These are phyloP conservation scores for Menidia menidia DNA, from an alignment of 2,797 vertebrate genomes.

Conservation along the genomic window DNA sequence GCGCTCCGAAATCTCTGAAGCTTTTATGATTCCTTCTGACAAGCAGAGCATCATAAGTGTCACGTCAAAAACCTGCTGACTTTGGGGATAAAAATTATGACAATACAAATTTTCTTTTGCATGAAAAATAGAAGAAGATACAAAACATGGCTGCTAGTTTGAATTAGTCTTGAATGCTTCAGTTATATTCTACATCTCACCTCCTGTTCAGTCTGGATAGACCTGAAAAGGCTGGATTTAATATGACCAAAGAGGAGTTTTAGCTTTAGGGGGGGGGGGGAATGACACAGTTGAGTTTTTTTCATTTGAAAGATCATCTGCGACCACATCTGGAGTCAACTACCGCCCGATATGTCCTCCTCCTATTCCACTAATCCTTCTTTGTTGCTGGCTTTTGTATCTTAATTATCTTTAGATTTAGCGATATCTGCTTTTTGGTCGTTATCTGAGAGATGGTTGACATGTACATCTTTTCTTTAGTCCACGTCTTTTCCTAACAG, in stretches of 20 bases:
- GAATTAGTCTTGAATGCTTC: background rate
- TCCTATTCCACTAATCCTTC: constrained; percentile 18
- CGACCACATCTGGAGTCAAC: constrained; percentile 17
- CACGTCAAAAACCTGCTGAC: background rate
- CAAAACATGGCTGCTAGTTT: background rate
- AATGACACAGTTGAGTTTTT: constrained; percentile 22
- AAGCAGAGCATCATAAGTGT: constrained; percentile 2
- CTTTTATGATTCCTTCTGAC: constrained; percentile 8
- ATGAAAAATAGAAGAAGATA: background rate
- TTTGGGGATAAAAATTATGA: background rate
- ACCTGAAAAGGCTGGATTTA: background rate
- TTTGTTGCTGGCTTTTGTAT: constrained; percentile 17
- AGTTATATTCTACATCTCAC: background rate
- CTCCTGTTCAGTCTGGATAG: background rate
- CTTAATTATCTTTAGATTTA: constrained; percentile 35
- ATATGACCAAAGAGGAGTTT: constrained; percentile 1
- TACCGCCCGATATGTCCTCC: constrained; percentile 21
- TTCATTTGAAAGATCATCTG: constrained; percentile 28
- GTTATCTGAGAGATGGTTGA: constrained; percentile 44
- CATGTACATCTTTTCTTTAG: constrained; percentile 30
- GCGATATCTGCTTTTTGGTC: background rate
- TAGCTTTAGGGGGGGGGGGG: background rate
- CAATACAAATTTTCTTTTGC: background rate
- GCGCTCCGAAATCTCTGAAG: constrained; percentile 11
- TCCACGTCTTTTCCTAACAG: constrained; percentile 44